These are phyloP conservation scores for Melanogrammus aeglefinus DNA, from an alignment of 2,797 vertebrate genomes.

Conservation along the genomic window DNA sequence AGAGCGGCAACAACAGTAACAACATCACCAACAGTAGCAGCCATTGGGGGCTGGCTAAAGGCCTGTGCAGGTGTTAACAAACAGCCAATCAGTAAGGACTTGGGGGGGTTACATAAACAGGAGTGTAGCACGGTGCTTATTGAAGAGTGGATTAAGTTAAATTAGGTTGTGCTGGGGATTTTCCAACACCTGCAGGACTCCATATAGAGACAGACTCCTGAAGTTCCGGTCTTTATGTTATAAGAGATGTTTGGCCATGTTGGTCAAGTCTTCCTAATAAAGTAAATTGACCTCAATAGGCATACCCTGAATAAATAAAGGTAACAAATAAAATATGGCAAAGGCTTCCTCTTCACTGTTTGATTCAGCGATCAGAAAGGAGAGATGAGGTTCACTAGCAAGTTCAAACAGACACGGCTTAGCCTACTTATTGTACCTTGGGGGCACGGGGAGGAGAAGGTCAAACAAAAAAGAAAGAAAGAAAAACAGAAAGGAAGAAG, in stretches of 20 bases:
- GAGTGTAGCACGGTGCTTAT: conserved; percentile 29
- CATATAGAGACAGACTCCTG: neutral
- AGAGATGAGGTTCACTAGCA: conserved; percentile 22
- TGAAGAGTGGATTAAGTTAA: conserved; percentile 25
- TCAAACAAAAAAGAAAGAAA: no score
- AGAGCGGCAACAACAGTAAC: neutral
- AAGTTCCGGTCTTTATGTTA: neutral
- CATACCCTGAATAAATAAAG: neutral
- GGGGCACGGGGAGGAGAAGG: neutral
- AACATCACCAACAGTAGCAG: neutral
- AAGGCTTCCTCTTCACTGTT: conserved; percentile 11
- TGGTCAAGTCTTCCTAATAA: neutral
- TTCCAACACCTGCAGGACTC: neutral
- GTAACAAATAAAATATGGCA: neutral
- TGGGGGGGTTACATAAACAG: conserved; percentile 45
- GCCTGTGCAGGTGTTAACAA: conserved; percentile 15
- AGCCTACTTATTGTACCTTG: neutral
- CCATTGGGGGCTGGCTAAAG: conserved; percentile 10
- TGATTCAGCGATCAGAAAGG: neutral
- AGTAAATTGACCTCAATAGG: neutral
- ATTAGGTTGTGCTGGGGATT: conserved; percentile 2
- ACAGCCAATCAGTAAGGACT: conserved; percentile 34
- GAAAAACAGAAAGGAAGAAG: no score
- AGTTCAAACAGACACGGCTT: conserved; percentile 29
- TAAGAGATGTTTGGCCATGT: neutral